Evolutionary conservation across 2,113 vertebrate genomes (phyloP).

Genomic region (Halichoeres trimaculatus): DNA sequence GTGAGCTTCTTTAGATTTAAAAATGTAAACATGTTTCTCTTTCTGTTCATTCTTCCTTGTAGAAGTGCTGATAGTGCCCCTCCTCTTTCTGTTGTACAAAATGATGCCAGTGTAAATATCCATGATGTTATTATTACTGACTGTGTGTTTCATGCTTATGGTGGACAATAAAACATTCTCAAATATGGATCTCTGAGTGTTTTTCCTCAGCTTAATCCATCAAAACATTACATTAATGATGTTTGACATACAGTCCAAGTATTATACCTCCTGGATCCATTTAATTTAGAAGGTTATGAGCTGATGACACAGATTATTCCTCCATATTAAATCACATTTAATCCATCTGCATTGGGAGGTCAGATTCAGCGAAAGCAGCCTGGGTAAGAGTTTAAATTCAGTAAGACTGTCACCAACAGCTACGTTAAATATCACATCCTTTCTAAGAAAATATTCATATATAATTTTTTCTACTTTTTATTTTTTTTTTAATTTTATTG

Average conservation of each 20-base stretch:
- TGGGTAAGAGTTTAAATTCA: too few relatives aligned
- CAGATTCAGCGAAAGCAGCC: conserved; percentile 22
- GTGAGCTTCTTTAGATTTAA: conserved; percentile 52
- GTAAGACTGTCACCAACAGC: too few relatives aligned
- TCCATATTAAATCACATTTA: conserved; percentile 56
- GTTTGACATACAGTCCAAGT: conserved; percentile 28
- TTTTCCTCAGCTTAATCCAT: background rate
- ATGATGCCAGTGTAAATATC: conserved; percentile 50
- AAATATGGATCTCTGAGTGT: conserved; percentile 16
- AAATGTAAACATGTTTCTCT: conserved; percentile 37
- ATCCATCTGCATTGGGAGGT: conserved; percentile 57
- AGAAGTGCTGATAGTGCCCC: conserved; percentile 23
- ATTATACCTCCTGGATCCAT: conserved; percentile 55
- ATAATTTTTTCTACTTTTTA: too few relatives aligned
- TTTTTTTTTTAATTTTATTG: too few relatives aligned
- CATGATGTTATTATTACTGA: conserved; percentile 35
- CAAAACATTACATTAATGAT: conserved; percentile 55
- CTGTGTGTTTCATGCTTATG: conserved; percentile 51
- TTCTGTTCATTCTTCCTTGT: conserved; percentile 29
- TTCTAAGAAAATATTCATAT: too few relatives aligned
- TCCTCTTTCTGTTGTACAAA: conserved; percentile 39
- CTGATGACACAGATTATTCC: conserved; percentile 37
- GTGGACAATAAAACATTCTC: conserved; percentile 62
- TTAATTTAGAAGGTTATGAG: conserved; percentile 43
- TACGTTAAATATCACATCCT: too few relatives aligned